These are phyloP conservation scores for Ciconia boyciana DNA, from an alignment of 2,113 vertebrate genomes.

Conservation along the genomic window DNA sequence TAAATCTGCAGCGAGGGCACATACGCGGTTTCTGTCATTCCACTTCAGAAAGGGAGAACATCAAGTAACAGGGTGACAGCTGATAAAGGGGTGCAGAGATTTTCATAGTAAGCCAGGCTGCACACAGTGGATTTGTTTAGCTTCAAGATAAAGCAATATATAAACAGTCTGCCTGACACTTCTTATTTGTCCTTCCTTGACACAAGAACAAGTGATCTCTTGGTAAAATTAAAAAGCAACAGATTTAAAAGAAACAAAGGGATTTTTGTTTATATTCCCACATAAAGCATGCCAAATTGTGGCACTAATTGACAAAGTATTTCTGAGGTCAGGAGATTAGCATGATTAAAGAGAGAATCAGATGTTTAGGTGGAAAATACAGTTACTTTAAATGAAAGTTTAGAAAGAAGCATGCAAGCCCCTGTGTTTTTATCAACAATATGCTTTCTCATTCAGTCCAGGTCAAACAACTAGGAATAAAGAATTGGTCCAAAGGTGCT, in stretches of 20 bases:
- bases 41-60: background rate
- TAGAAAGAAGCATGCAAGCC: background rate
- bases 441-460: background rate
- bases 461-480: background rate
- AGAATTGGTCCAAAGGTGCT: background rate
- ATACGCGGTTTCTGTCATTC: background rate
- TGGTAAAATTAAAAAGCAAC: background rate
- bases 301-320: background rate
- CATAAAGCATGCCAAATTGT: background rate
- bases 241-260: slow-evolving; percentile 8
- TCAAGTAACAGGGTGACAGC: background rate
- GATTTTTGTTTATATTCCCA: background rate
- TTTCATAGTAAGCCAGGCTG: background rate
- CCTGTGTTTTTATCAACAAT: background rate
- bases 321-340: background rate
- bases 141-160: slow-evolving; percentile 6
- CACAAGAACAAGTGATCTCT: background rate
- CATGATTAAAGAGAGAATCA: background rate
- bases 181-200: slow-evolving; percentile 4
- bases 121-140: background rate
- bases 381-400: background rate
- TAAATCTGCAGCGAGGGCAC: background rate
- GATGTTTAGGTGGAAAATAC: background rate
- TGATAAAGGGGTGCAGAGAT: background rate
- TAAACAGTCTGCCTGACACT: background rate